These are phyloP conservation scores for Hydrocynus forskahlii DNA, from an alignment of 2,797 vertebrate genomes.

Conservation along the genomic window DNA sequence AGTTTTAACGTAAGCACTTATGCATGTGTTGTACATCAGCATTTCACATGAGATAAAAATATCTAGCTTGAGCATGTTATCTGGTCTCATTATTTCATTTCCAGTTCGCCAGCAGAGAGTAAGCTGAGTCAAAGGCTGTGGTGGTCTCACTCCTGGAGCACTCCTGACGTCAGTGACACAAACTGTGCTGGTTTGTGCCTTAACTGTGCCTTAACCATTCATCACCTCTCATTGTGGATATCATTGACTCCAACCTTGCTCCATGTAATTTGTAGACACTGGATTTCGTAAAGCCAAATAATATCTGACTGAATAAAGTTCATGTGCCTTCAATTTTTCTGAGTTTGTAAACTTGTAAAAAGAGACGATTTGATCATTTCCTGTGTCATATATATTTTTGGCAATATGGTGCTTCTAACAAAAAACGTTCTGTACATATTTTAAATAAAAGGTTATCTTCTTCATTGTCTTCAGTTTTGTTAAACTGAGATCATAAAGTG, in stretches of 20 bases:
- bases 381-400: conserved; percentile 64
- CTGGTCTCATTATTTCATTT: conserved; percentile 4
- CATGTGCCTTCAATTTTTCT: conserved; percentile 67
- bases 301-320: conserved; percentile 65
- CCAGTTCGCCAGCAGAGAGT: conserved; percentile 83
- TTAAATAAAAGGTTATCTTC: conserved; percentile 79
- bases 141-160: conserved; percentile 11
- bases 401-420: conserved; percentile 68
- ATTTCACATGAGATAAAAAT: background rate
- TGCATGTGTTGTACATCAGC: background rate
- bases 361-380: conserved; percentile 59
- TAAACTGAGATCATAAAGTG: conserved; percentile 44
- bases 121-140: conserved; percentile 67
- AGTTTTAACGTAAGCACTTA: background rate
- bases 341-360: conserved; percentile 64
- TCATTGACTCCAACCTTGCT: conserved; percentile 46
- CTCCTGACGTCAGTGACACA: background rate
- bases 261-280: conserved; percentile 66
- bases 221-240: conserved; percentile 53
- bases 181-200: conserved; percentile 32
- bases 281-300: conserved; percentile 63
- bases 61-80: background rate
- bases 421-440: conserved; percentile 79
- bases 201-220: conserved; percentile 39
- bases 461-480: conserved; percentile 58